phyloP scores from a whole-genome alignment of 2,888 invertebrate species.

The Acleris laterana region DNA sequence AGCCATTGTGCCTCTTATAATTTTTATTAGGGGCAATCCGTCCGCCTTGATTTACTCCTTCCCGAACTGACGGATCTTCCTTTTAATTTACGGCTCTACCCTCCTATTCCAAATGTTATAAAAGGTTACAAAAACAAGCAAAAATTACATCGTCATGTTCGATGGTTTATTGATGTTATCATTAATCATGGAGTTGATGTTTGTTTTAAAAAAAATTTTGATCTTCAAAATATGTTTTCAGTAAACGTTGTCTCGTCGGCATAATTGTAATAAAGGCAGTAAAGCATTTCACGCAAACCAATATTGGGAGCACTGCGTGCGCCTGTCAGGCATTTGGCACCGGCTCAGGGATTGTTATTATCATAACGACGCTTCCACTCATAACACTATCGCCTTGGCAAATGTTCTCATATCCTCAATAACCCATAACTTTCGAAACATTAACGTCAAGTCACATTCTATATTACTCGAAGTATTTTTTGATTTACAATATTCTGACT shows the following conservation, averaged over 20 bases:
- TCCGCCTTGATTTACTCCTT: slow-evolving; percentile 83
- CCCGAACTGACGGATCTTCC: slow-evolving; percentile 83
- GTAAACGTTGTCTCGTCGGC: neutral
- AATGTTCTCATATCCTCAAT: slow-evolving; percentile 69
- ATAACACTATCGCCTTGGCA: slow-evolving; percentile 72
- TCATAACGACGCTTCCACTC: slow-evolving; percentile 73
- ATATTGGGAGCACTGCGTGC: slow-evolving; percentile 20
- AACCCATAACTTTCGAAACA: slow-evolving; percentile 66
- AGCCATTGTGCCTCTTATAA: slow-evolving; percentile 83
- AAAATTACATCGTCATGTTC: slow-evolving; percentile 67
- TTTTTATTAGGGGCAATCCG: slow-evolving; percentile 85
- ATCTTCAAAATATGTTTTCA: neutral
- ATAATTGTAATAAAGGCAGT: neutral
- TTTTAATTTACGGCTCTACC: slow-evolving; percentile 82
- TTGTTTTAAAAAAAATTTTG: neutral
- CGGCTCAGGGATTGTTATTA: slow-evolving; percentile 75
- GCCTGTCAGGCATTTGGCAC: slow-evolving; percentile 61
- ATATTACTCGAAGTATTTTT: slow-evolving; percentile 54
- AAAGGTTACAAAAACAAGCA: slow-evolving; percentile 79
- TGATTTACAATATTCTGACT: slow-evolving; percentile 50
- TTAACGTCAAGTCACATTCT: slow-evolving; percentile 62
- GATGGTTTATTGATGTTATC: slow-evolving; percentile 41
- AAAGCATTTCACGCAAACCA: slow-evolving; percentile 17
- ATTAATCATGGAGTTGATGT: slow-evolving; percentile 22
- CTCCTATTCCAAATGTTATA: slow-evolving; percentile 77